A percentile compares a stretch with the other conserved stretches of the same genome.
Evolutionary conservation across 2,888 invertebrate genomes (phyloP).

Genomic region (Platycnemis pennipes): DNA sequence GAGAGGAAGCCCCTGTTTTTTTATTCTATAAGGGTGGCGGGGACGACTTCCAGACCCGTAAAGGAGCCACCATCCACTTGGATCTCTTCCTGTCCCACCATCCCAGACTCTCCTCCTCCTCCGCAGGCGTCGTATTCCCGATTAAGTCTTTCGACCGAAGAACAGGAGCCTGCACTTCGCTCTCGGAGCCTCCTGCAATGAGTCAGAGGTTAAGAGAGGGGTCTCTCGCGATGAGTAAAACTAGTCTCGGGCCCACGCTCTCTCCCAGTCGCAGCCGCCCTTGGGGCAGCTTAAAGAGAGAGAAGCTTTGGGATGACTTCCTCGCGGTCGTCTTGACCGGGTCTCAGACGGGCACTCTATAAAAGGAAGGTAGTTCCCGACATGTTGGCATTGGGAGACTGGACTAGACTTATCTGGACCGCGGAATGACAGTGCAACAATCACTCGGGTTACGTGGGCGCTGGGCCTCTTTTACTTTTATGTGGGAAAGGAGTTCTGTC

Average conservation of each 20-base stretch:
- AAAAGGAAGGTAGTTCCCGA: constrained; percentile 40
- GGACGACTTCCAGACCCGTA: constrained; percentile 44
- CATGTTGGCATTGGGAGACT: constrained; percentile 50
- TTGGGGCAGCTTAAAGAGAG: neutral
- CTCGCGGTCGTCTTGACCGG: neutral
- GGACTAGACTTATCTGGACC: neutral
- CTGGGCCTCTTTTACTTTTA: neutral
- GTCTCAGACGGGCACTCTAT: neutral
- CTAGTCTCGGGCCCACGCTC: neutral
- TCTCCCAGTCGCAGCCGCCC: neutral
- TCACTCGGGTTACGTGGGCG: neutral
- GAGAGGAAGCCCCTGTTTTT: neutral
- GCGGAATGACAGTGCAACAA: neutral
- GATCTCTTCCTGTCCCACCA: neutral
- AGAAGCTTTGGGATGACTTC: neutral
- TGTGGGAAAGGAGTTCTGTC: no score
- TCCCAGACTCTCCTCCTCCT: neutral
- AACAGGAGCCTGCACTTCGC: constrained; percentile 3
- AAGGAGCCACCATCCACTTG: constrained; percentile 17
- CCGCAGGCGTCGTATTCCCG: neutral
- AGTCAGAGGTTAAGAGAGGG: constrained; percentile 52
- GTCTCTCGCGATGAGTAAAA: neutral
- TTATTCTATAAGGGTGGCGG: constrained; percentile 26
- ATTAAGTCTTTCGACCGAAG: constrained; percentile 6
- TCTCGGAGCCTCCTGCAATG: constrained; percentile 10